Base-by-base conservation (phyloP, 2,888 invertebrate species). In the Stegophylla sp. region DNA sequence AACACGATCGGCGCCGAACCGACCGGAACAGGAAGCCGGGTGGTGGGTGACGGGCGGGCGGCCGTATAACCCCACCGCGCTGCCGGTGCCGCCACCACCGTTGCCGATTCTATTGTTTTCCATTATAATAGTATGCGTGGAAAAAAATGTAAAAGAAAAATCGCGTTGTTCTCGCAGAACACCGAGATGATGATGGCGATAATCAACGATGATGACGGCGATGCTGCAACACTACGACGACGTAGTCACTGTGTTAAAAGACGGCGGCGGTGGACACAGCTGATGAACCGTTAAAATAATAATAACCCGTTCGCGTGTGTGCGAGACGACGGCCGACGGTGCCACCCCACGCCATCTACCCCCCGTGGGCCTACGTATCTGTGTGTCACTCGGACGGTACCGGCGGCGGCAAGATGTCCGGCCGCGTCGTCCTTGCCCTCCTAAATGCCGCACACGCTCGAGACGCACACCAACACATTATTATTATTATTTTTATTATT, bases 11-110 rank as follows among this genome's bases (percentile, higher is more conserved):
- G 61, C 79, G 71, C 79, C 79, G 79, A 79, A 48, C 45, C 41
- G 41, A 79, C 79, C 79, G 79, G 79, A 79, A 79, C 79, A 79
- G 79, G 79, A 79, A 79, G 79, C 79, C 77, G 77, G 61, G 67
- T 45, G 41, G 59, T 43, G 72, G 45, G 48, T 28, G 48, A 28
- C 63, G 51, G 63, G 26, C 51, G 51, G 26, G 51, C n/a, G 28
- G 51, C 28, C 20, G 20, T 26, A 23, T 26, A 26, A 64, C 48
- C 75, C 34, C 75, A 17, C 56, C 51, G 17, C 75, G 12, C 56
- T 34, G 17, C 34, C 17, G 17, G 28, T 48, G 15, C 15, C 51
- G 12, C 13, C 41, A 10, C 20, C 63, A 9, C n/a, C 74, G 28
- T 23, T 15, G 53, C 61, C 64, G 72, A 41, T 73, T 69, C 59